phyloP scores from a whole-genome alignment of 2,113 vertebrate species.

The Acanthochromis polyacanthus region DNA sequence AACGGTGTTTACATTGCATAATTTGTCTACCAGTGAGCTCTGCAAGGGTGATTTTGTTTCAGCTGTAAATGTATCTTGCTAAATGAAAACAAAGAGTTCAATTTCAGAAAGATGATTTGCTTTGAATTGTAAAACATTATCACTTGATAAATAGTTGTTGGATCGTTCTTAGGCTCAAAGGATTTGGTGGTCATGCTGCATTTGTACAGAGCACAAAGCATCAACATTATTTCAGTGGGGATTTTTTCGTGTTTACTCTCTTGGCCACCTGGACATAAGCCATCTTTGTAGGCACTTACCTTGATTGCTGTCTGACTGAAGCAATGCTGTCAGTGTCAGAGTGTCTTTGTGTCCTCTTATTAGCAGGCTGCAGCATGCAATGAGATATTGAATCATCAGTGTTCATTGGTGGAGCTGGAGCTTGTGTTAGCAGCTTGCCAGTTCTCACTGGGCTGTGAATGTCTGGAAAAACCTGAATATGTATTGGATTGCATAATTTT shows the following conservation, averaged over 20 bases:
- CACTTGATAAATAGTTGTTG: too few relatives aligned
- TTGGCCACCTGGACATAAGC: not conserved
- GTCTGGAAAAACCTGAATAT: constrained; percentile 1
- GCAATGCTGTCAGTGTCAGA: not conserved
- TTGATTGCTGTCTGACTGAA: constrained; percentile 32
- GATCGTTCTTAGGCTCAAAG: too few relatives aligned
- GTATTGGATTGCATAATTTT: not conserved
- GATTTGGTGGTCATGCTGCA: too few relatives aligned
- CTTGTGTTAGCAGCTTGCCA: not conserved
- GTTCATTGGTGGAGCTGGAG: not conserved
- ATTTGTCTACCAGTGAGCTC: not conserved
- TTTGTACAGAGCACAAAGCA: not conserved
- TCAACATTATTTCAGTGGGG: not conserved
- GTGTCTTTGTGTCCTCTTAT: not conserved
- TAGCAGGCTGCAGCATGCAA: not conserved
- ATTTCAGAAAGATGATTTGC: too few relatives aligned
- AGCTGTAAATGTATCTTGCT: not conserved
- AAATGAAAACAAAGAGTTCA: not conserved
- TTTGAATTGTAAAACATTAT: too few relatives aligned
- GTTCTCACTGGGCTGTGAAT: not conserved
- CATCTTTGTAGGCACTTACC: constrained; percentile 7
- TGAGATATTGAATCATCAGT: constrained; percentile 1
- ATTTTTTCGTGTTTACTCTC: not conserved
- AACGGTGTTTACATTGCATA: not conserved
- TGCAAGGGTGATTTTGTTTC: not conserved